Conservation (phyloP, 2,113 vertebrate genomes). For the Cavia aperea region DNA sequence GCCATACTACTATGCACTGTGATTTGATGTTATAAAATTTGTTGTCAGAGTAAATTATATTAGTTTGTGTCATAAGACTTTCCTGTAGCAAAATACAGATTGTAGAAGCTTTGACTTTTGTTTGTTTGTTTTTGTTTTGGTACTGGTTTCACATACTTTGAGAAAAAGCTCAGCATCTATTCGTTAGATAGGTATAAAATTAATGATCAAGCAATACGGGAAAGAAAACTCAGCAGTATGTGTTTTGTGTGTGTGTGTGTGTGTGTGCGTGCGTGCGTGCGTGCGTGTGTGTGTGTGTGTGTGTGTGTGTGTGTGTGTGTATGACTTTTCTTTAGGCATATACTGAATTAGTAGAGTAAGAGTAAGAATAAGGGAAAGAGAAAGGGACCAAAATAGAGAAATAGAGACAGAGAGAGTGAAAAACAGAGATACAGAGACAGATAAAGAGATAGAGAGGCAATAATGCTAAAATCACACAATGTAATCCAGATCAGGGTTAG, state of each 20-base stretch:
- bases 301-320: no score
- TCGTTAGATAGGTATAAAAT: neutral
- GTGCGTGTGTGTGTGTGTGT: no score
- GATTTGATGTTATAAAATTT: neutral
- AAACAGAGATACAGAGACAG: neutral
- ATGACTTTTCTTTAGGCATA: neutral
- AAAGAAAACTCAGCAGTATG: neutral
- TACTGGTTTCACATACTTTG: neutral
- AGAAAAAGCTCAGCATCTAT: neutral
- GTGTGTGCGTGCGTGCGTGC: no score
- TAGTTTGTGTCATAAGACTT: neutral
- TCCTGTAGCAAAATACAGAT: neutral
- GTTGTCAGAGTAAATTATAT: neutral
- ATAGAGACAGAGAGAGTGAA: neutral
- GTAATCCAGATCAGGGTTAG: no score
- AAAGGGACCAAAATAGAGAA: neutral
- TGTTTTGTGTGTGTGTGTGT: no score
- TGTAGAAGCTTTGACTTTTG: neutral
- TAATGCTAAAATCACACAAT: neutral
- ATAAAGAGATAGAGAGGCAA: neutral
- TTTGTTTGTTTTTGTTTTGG: neutral
- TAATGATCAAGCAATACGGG: neutral
- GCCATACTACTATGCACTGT: neutral
- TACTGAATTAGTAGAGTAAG: neutral
- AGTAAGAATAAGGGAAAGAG: neutral